phyloP scores from a whole-genome alignment of 2,888 invertebrate species.

The Dysmachus trigonus region DNA sequence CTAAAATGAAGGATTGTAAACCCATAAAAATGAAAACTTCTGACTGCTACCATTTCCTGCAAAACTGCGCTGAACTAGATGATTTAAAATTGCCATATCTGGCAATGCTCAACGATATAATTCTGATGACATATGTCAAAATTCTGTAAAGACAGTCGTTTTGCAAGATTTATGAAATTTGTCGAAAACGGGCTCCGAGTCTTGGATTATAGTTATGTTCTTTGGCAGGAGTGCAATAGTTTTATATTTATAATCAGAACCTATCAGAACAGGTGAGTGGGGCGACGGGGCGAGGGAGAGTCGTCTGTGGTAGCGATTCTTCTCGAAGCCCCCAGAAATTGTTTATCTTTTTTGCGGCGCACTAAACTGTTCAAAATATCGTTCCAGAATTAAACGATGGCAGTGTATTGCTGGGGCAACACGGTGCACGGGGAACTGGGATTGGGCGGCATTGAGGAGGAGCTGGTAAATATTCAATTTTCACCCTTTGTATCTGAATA shows the following conservation, averaged over 20 bases:
- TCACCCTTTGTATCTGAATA: constrained; percentile 10
- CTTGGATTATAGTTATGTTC: constrained; percentile 1
- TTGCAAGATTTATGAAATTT: neutral
- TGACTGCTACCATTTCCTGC: neutral
- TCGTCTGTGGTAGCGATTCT: neutral
- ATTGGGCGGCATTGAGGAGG: constrained; percentile 79
- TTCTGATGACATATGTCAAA: neutral
- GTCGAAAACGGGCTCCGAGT: neutral
- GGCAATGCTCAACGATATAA: neutral
- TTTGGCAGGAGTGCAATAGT: neutral
- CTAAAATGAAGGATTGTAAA: no score
- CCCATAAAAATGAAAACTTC: no score
- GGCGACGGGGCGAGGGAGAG: neutral
- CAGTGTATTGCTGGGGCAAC: constrained; percentile 80
- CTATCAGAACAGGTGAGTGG: neutral
- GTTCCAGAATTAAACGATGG: constrained; percentile 54
- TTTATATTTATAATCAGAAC: neutral
- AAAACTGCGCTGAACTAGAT: neutral
- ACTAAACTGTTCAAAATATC: neutral
- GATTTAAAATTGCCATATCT: neutral
- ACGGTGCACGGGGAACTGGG: constrained; percentile 81
- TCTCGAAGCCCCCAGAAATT: neutral
- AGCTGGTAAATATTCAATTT: constrained; percentile 64
- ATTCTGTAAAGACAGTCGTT: neutral
- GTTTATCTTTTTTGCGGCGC: neutral